Evolutionary conservation across 2,888 invertebrate species (phyloP), one percentile per base, ranked within the genome.

Genomic region (Noctuana brunneofusca): DNA sequence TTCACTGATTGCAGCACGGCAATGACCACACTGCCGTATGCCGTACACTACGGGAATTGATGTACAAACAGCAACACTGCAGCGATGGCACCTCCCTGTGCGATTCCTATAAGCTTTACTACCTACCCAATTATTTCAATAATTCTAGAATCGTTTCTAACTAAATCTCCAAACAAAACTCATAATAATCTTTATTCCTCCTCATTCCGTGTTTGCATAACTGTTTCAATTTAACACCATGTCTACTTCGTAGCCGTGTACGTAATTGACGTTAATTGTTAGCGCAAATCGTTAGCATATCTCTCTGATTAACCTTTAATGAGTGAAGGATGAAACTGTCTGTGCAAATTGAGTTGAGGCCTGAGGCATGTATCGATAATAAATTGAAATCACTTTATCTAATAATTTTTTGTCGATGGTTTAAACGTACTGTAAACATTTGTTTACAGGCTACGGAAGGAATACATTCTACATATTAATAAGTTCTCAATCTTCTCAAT

Each of bases 271-370:
- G 55, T 49, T 62, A 62, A 62, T 55, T 55, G 62, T 62, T 35
- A 54, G 55, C n/a, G 46, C 38, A 62, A 56, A 62, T 62, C 38
- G 55, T 62, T 62, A 56, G 62, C 62, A 62, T 62, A 62, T 62
- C 62, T 62, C 55, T 41, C 62, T 62, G 62, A 62, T 62, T 62
- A 62, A 62, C 55, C 55, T 49, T 55, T 62, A 62, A 62, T 62
- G 55, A 62, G 48, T 55, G 41, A 30, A 62, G 62, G 62, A 62
- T 62, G 49, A 49, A 55, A 49, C 27, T 62, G 55, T 62, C 55
- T 41, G 55, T 41, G 49, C 55, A 50, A 62, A 62, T 55, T 62
- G 62, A 62, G 54, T 54, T 38, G 54, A 54, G 43, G 48, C 53
- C 35, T 16, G 54, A 54, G 43, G 48, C 53, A 24, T 14, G 58